Conservation (phyloP, 2,888 invertebrate species). For the Diloba caeruleocephala region DNA sequence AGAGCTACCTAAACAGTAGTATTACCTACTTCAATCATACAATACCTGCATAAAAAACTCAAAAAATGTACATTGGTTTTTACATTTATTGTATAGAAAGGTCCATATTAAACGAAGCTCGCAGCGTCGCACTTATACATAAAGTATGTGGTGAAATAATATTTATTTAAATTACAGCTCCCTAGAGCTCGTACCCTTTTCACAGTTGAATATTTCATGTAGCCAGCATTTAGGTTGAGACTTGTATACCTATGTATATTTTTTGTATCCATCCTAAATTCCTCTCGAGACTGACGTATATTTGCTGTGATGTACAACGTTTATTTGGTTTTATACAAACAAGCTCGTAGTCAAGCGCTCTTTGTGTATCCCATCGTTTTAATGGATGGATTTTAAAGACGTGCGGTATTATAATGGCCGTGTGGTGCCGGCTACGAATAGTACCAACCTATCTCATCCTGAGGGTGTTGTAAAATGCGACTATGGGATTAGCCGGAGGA, state of each 20-base stretch:
- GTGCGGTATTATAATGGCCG: too few relatives aligned
- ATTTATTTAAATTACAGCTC: slow-evolving; percentile 77
- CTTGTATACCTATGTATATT: slow-evolving; percentile 24
- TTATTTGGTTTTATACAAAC: slow-evolving; percentile 3
- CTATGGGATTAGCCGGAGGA: too few relatives aligned
- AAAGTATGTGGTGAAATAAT: slow-evolving; percentile 75
- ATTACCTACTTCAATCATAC: too few relatives aligned
- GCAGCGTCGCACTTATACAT: slow-evolving; percentile 56
- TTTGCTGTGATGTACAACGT: slow-evolving; percentile 40
- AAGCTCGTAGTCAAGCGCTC: neutral
- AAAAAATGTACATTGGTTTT: too few relatives aligned
- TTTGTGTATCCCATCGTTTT: neutral
- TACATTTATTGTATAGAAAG: neutral
- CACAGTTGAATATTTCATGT: slow-evolving; percentile 69
- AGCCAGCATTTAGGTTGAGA: slow-evolving; percentile 49
- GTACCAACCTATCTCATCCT: too few relatives aligned
- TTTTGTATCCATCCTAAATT: slow-evolving; percentile 26
- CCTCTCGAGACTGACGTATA: slow-evolving; percentile 31
- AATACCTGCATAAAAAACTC: too few relatives aligned
- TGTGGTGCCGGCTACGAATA: too few relatives aligned
- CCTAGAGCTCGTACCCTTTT: slow-evolving; percentile 63
- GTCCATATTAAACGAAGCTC: slow-evolving; percentile 17
- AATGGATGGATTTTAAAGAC: neutral
- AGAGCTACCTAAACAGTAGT: too few relatives aligned
- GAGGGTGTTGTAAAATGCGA: too few relatives aligned